These are phyloP conservation scores for Athripsodes cinereus DNA, from an alignment of 2,888 invertebrate species.

Conservation along the genomic window DNA sequence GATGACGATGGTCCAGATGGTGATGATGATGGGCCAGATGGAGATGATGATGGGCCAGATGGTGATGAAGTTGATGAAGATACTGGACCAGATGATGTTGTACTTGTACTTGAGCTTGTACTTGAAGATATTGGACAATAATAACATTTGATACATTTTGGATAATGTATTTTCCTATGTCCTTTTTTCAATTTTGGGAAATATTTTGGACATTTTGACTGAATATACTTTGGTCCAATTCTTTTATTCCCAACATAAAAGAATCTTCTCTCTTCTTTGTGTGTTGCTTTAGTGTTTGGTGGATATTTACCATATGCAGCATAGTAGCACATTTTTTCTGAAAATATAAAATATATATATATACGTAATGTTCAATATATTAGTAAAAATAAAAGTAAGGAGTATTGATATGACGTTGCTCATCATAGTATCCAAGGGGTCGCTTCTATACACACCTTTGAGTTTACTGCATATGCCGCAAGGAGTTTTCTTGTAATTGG, in stretches of 20 bases:
- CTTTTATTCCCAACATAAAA: not conserved
- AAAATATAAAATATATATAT: no score
- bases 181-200: not conserved
- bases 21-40: not conserved
- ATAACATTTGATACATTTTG: slow-evolving; percentile 1
- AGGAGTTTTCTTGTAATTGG: not conserved
- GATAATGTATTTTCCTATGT: not conserved
- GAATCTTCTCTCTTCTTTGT: not conserved
- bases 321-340: slow-evolving; percentile 4
- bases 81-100: not conserved
- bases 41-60: not conserved
- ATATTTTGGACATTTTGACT: not conserved
- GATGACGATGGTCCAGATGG: not conserved
- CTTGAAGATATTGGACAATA: not conserved
- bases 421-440: no score
- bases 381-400: no score
- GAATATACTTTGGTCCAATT: not conserved
- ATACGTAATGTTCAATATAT: no score
- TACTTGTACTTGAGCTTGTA: not conserved
- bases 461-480: not conserved
- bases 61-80: not conserved
- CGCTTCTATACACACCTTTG: not conserved
- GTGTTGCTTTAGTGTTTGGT: not conserved
- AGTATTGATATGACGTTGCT: no score
- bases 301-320: not conserved